Base-by-base conservation (phyloP, 2,888 invertebrate genomes). In the Stenchaetothrips biformis region DNA sequence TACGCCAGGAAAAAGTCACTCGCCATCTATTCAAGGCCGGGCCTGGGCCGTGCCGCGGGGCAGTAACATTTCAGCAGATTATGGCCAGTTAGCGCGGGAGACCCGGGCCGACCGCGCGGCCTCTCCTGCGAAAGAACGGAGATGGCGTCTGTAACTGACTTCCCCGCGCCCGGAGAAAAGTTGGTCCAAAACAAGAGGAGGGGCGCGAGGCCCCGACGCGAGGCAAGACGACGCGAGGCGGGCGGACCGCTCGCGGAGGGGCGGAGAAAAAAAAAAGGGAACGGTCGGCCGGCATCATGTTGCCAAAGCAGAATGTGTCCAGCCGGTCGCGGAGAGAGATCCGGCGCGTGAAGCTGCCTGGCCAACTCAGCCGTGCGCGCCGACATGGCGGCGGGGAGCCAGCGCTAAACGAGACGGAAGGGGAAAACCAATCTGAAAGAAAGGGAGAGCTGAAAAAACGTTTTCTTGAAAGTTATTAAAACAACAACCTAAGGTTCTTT, bases 1-100 rank as follows among this genome's bases (percentile, higher is more conserved):
- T n/a, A n/a, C n/a, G 67, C 67, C 25, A 21, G 67, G 25, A 25
- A 25, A 74, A 25, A 37, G 37, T 37, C 67, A 74, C 25, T 74
- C 25, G 67, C 67, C 67, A 74, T 74, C 67, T 74, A 74, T 74
- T 74, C 67, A 74, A 74, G 67, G 67, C 21, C 67, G 25, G 25
- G 67, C 67, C n/a, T 9, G 53, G 16, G 53, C 53, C 53, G 53
- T 18, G 25, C 67, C 67, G 25, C 67, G 67, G 16, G 16, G 53
- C 67, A 21, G 67, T 74, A 74, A 74, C 67, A 74, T 74, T 74
- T 74, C 67, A 74, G 67, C 21, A 74, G 67, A 74, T 74, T 74
- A 74, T 74, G 67, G 67, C 67, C 67, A 74, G 67, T 74, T 74
- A 74, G 67, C 67, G 67, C 67, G 67, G 21, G n/a, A n/a, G n/a